Evolutionary conservation across 2,888 invertebrate genomes (phyloP).

Genomic region (Drosophila mettleri): DNA sequence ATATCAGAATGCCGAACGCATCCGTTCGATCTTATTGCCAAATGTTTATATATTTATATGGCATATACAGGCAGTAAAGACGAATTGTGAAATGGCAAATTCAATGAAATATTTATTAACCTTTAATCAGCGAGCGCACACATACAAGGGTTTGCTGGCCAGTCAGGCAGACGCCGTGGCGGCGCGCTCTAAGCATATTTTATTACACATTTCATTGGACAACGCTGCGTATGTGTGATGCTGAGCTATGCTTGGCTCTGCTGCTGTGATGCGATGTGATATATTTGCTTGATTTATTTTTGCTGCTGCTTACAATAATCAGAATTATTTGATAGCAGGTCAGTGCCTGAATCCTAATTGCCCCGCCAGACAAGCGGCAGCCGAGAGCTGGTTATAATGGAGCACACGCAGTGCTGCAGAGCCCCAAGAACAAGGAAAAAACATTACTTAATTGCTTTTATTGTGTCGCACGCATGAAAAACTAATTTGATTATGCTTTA

Average conservation of each 20-base stretch:
- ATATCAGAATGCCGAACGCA: slow-evolving; percentile 42
- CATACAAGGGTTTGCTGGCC: too few relatives aligned
- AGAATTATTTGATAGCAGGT: slow-evolving; percentile 39
- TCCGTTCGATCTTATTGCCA: slow-evolving; percentile 49
- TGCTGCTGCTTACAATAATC: slow-evolving; percentile 29
- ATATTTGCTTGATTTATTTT: slow-evolving; percentile 47
- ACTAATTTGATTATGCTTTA: slow-evolving; percentile 21
- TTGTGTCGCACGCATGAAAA: background rate
- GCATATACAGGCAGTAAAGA: slow-evolving; percentile 19
- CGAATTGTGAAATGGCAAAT: slow-evolving; percentile 63
- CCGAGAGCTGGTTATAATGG: background rate
- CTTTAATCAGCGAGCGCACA: slow-evolving; percentile 39
- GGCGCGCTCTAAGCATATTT: slow-evolving; percentile 45
- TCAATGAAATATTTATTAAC: slow-evolving; percentile 68
- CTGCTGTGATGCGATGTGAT: slow-evolving; percentile 6
- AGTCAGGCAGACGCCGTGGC: background rate
- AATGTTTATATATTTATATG: slow-evolving; percentile 7
- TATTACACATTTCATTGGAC: slow-evolving; percentile 41
- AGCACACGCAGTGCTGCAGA: background rate
- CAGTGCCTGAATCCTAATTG: slow-evolving; percentile 52
- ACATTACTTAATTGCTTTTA: background rate
- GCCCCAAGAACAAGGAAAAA: too few relatives aligned
- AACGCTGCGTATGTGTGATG: slow-evolving; percentile 41
- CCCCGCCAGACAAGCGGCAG: slow-evolving; percentile 26
- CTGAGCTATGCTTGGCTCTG: background rate